phyloP scores from a whole-genome alignment of 2,113 vertebrate species.

The Myotis yumanensis region DNA sequence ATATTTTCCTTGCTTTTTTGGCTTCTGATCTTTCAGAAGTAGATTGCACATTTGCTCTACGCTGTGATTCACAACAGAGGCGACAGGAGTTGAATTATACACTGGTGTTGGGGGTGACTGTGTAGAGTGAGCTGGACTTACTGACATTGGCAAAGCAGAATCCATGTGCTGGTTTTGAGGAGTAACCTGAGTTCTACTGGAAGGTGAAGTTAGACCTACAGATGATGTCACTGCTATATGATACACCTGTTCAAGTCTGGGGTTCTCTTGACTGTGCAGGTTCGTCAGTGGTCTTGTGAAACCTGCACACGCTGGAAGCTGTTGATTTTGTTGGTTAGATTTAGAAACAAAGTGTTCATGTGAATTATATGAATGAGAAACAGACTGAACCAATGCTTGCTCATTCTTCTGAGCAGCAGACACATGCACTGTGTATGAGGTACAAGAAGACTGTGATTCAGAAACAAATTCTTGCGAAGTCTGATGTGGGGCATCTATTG shows the following conservation, averaged over 20 bases:
- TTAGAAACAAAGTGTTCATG: constrained; percentile 75
- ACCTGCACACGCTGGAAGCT: constrained; percentile 80
- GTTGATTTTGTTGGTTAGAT: constrained; percentile 79
- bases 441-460: constrained; percentile 83
- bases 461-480: constrained; percentile 83
- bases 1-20: constrained; percentile 97
- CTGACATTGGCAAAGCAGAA: constrained; percentile 88
- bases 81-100: constrained; percentile 90
- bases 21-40: constrained; percentile 95
- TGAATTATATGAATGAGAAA: constrained; percentile 73
- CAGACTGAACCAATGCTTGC: constrained; percentile 80
- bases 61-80: constrained; percentile 90
- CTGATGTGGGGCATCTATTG: constrained; percentile 81
- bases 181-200: constrained; percentile 88
- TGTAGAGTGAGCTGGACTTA: constrained; percentile 88
- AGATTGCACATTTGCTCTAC: constrained; percentile 91
- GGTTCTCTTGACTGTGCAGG: constrained; percentile 85
- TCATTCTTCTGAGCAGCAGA: constrained; percentile 79
- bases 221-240: constrained; percentile 86
- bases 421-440: constrained; percentile 81
- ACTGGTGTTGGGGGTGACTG: constrained; percentile 90
- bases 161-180: constrained; percentile 91
- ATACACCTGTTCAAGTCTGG: constrained; percentile 88
- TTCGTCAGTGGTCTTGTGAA: constrained; percentile 83
- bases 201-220: constrained; percentile 85